Conservation (phyloP, 1,140 invertebrate species). For the Orchesella cincta region DNA sequence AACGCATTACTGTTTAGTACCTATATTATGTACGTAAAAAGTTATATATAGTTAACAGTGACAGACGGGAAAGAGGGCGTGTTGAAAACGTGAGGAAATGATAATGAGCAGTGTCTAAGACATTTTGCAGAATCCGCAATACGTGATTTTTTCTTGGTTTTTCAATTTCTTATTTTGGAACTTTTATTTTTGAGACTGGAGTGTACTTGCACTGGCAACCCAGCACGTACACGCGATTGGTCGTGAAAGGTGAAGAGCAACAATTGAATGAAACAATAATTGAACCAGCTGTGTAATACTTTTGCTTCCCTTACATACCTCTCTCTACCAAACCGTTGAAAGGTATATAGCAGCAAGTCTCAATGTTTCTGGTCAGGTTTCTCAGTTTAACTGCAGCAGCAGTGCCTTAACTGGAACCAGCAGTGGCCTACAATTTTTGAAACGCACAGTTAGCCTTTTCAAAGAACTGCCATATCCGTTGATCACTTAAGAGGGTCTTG, state of each 20-base stretch:
- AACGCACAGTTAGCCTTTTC: neutral
- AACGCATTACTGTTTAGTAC: too few species aligned
- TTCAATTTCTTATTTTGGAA: neutral
- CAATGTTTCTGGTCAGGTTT: too few species aligned
- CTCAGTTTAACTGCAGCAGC: too few species aligned
- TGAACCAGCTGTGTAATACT: neutral
- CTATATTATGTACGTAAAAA: too few species aligned
- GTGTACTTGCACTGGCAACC: neutral
- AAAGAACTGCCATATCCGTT: neutral
- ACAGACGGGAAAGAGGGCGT: neutral
- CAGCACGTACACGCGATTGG: neutral
- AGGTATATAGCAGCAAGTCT: too few species aligned
- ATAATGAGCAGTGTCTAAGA: conserved; percentile 1
- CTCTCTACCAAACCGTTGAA: too few species aligned
- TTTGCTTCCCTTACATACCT: too few species aligned
- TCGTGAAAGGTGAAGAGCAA: neutral
- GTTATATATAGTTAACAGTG: neutral
- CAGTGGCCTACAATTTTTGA: neutral
- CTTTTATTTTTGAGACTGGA: neutral
- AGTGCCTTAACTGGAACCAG: too few species aligned
- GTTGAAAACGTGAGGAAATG: conserved; percentile 4
- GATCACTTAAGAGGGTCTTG: neutral
- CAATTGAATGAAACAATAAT: neutral
- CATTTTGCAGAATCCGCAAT: neutral
- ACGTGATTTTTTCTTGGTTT: neutral